Evolutionary conservation across 2,888 invertebrate genomes (phyloP), one percentile per base, ranked within the genome.

Genomic region (Hypercompe scribonia): DNA sequence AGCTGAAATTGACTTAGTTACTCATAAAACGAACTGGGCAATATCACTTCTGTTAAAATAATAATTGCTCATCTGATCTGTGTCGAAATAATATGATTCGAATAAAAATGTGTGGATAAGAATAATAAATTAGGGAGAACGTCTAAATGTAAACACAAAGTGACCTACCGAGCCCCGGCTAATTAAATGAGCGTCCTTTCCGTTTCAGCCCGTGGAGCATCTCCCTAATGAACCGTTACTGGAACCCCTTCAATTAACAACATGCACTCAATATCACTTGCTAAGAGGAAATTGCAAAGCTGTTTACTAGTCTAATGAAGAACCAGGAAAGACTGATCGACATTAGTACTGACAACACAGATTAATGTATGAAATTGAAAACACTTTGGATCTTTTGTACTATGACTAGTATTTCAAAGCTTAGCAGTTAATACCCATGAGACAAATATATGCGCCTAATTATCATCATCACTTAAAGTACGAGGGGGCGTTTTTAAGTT

Each of bases 161-260:
- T 83, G 79, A 81, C 77, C 79, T 69, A 78, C 76, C 81, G 73
- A 82, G 83, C 86, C 28, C 77, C 69, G 75, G 78, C 83, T 88
- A 90, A 90, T 89, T 87, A 89, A 87, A 86, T 86, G 85, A 84
- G 83, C 61, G 84, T 80, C 70, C 77, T 78, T 82, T 79, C 84
- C 82, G 46, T 33, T 46, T 63, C 46, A 33, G 70, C 83, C 75
- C 81, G 79, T 71, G 72, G 69, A 79, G 78, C 83, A 81, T 85
- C 80, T 80, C 80, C 71, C 76, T 87, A 89, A 88, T 87, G 84
- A 87, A 87, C 86, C 85, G 80, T 88, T 85, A 89, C 76, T 77
- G 78, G 83, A 84, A 85, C 84, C 85, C 79, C 84, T 85, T 77
- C 86, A 89, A 90, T 90, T 88, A 88, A 83, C 79, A 65, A 77